These are phyloP conservation scores for Pseudomyrmex sp. DNA, from an alignment of 1,140 invertebrate species.

Conservation along the genomic window DNA sequence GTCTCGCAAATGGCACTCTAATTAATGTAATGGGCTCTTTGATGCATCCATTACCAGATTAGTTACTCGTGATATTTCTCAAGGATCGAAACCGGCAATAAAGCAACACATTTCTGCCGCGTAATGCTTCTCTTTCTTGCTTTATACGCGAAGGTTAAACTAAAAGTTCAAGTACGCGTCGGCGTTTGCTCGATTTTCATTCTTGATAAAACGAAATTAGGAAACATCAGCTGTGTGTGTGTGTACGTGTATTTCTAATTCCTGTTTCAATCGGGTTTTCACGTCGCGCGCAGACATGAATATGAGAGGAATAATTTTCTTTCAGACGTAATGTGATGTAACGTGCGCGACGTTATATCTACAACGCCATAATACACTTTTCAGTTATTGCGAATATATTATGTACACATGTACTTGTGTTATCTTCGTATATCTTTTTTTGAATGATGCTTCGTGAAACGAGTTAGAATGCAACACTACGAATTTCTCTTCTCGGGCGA, in stretches of 20 bases:
- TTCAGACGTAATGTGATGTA: slow-evolving; percentile 42
- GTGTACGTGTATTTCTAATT: not conserved
- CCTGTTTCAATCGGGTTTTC: slow-evolving; percentile 14
- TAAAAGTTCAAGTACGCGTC: not conserved
- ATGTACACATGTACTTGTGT: not conserved
- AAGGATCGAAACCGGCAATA: slow-evolving; percentile 24
- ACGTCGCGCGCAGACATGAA: not conserved
- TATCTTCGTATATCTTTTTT: slow-evolving; percentile 31
- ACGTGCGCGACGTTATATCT: slow-evolving; percentile 42
- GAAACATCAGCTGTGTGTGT: not conserved
- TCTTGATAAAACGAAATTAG: not conserved
- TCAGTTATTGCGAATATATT: slow-evolving; percentile 49
- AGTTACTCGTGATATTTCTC: slow-evolving; percentile 28
- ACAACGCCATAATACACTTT: slow-evolving; percentile 40
- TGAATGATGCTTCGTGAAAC: slow-evolving; percentile 52
- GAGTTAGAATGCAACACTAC: slow-evolving; percentile 54
- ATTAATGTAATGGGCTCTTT: slow-evolving; percentile 53
- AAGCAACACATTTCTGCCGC: not conserved
- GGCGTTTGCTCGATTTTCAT: not conserved
- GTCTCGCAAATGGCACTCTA: slow-evolving; percentile 32
- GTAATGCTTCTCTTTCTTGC: not conserved
- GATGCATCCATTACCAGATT: slow-evolving; percentile 49
- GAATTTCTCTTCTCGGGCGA: slow-evolving; percentile 30
- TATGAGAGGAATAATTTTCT: slow-evolving; percentile 9
- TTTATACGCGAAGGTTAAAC: not conserved